Evolutionary conservation across 2,888 invertebrate genomes (phyloP), one percentile per base, ranked within the genome.

Genomic region (Fissipunctia ypsillon): DNA sequence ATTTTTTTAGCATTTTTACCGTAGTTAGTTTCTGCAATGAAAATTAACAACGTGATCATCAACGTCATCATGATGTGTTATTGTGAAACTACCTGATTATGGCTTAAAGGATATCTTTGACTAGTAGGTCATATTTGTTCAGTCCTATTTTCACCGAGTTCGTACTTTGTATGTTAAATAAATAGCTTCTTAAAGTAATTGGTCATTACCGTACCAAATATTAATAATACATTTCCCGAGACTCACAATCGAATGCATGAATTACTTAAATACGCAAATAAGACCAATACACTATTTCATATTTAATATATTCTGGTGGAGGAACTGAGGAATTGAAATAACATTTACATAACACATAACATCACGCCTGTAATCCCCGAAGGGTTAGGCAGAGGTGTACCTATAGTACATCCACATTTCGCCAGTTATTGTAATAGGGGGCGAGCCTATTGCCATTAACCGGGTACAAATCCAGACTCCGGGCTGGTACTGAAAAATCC

Each of bases 261-360:
- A 78, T 75, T 80, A 69, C 19, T 41, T 68, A 64, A 70, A 43
- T 76, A 50, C 43, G 59, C 38, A 77, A 77, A 82, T 77, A 70
- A 48, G n/a, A 61, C 31, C 54, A 19, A 38, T 60, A 73, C 48
- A 57, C 28, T 57, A 70, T 64, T 73, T 59, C 12, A 59, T 25
- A 65, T 69, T 48, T 72, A 38, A 69, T 64, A 31, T 59, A 43
- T 52, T 45, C 43, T 56, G 48, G 16, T 35, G 9, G 16, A 56
- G n/a, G 28, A 65, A 80, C 84, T 69, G 77, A 73, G 41, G 28
- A 68, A 81, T 87, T 78, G 73, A 69, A 85, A 87, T 87, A 74
- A 81, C 82, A 86, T 85, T 86, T 80, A 74, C 0, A 2, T 35
- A 14, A n/a, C 31, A 35, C 19, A 19, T 25, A 19, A 10, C 5